Evolutionary conservation across 2,888 invertebrate genomes (phyloP).

Genomic region (Carpatolechia fugitivella): DNA sequence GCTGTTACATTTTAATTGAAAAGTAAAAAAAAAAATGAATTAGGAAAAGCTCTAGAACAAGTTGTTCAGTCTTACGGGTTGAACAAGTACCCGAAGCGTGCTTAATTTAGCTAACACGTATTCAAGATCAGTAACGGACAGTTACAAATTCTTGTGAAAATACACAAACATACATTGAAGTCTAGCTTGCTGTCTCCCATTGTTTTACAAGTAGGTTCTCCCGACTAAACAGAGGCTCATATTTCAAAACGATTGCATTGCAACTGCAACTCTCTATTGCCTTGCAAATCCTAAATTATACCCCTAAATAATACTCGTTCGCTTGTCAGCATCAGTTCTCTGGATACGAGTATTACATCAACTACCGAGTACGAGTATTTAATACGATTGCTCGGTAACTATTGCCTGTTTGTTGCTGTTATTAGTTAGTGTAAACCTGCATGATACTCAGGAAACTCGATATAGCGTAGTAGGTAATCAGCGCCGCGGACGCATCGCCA

Average conservation of each 20-base stretch:
- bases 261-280: background rate
- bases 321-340: too few species aligned
- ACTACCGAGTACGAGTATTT: too few species aligned
- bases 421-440: background rate
- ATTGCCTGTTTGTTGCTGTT: background rate
- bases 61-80: too few species aligned
- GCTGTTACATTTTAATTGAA: too few species aligned
- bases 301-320: too few species aligned
- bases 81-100: too few species aligned
- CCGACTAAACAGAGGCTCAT: background rate
- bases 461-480: slow-evolving; percentile 41
- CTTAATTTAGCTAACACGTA: too few species aligned
- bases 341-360: too few species aligned
- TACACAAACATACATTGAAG: background rate
- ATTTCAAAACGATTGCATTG: background rate
- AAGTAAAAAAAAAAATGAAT: too few species aligned
- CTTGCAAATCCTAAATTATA: too few species aligned
- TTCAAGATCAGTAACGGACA: background rate
- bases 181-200: slow-evolving; percentile 10
- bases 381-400: too few species aligned
- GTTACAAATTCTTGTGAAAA: background rate
- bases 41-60: too few species aligned
- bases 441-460: slow-evolving; percentile 39
- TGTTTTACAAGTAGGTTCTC: background rate
- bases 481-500: slow-evolving; percentile 41